Conservation (phyloP, 2,113 vertebrate genomes). For the Cyphomyrus discorhynchus region DNA sequence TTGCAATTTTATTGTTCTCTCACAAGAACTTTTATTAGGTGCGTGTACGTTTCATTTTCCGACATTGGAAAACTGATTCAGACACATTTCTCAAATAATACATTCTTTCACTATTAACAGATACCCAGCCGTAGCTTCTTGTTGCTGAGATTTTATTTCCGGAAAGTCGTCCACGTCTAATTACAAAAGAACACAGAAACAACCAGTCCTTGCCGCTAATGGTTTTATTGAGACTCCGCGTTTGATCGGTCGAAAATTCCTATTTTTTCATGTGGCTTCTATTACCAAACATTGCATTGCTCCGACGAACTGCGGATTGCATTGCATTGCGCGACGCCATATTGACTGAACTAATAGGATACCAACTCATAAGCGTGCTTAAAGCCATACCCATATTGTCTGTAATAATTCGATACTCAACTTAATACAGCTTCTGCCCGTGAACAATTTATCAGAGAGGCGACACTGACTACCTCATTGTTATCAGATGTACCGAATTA, state of each 20-base stretch:
- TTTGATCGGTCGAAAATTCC: conserved; percentile 33
- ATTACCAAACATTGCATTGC: conserved; percentile 48
- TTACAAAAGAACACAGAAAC: neutral
- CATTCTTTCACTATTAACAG: neutral
- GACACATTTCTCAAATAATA: neutral
- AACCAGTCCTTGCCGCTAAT: conserved; percentile 22
- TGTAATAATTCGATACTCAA: neutral
- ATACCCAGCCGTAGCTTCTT: neutral
- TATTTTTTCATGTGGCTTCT: conserved; percentile 44
- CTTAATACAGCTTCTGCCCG: neutral
- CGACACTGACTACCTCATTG: neutral
- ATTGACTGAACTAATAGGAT: conserved; percentile 65
- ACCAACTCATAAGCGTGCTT: conserved; percentile 50
- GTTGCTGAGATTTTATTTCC: neutral
- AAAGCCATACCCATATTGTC: conserved; percentile 36
- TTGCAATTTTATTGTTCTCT: neutral
- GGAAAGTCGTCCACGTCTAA: neutral
- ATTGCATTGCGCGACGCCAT: conserved; percentile 61
- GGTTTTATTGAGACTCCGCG: conserved; percentile 39
- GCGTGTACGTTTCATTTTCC: neutral
- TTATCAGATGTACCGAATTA: neutral
- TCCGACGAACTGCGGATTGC: conserved; percentile 52
- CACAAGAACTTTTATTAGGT: neutral
- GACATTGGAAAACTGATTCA: neutral
- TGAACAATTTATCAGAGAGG: neutral